Evolutionary conservation across 2,113 vertebrate species (phyloP), one percentile per base, ranked within the genome.

Genomic region (Stomatorhinus ivindoensis): DNA sequence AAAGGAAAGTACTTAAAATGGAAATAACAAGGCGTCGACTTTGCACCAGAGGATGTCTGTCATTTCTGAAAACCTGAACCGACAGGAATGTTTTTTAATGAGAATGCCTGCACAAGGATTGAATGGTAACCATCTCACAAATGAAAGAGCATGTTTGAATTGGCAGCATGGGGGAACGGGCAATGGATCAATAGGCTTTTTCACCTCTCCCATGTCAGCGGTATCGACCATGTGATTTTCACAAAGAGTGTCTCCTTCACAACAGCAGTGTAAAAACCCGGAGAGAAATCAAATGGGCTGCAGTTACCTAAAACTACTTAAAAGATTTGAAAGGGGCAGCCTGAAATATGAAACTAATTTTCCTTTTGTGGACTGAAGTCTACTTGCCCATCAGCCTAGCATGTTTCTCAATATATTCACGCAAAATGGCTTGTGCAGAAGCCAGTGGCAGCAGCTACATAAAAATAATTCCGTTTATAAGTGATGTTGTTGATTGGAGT

Each of bases 361-460:
- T 80, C 73, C 73, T 39, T 80, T 39, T 35, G 31, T 80, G 73
- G 61, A 69, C 91, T 91, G 88, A 31, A 90, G 91, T 92, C 44
- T 46, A 47, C 44, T 9, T 3, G 90, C 91, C 93, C 85, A 48
- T 89, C 50, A 76, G 88, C 92, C 92, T 69, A 82, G 88, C 89
- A 90, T 65, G 90, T 90, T 93, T 92, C 90, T 93, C 90, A 95
- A 94, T 94, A 19, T 19, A 95, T 95, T 94, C 92, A 94, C 93
- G 89, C 83, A 89, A 73, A 82, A 91, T 92, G 91, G 46, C 90
- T 92, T 92, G 47, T 55, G 69, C 58, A 15, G 69, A 90, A 90
- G 90, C 55, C 91, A 17, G 90, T 93, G 92, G 93, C 93, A 92
- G 92, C 87, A 93, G 93, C 89, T 92, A 92, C 91, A 92, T 92